Evolutionary conservation across 2,888 invertebrate species (phyloP).

Genomic region (Yponomeuta plumbellus): DNA sequence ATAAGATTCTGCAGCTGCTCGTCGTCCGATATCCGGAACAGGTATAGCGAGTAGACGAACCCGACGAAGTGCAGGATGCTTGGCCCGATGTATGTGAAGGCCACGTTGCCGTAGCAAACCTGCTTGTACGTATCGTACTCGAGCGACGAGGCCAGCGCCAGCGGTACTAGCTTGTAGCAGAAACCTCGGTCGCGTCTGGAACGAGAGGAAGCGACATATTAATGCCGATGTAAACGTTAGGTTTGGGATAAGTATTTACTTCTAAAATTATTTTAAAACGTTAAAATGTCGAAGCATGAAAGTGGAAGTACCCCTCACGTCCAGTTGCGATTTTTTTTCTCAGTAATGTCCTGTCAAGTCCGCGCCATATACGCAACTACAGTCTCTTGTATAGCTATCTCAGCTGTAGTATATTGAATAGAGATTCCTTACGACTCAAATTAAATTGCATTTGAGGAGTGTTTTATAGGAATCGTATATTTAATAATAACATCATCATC

Average conservation of each 20-base stretch:
- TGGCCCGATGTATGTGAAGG: conserved; percentile 85
- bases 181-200: conserved; percentile 83
- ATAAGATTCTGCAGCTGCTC: conserved; percentile 89
- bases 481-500: no score
- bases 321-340: no score
- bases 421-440: no score
- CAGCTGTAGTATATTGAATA: no score
- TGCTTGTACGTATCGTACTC: conserved; percentile 73
- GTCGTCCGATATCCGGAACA: conserved; percentile 86
- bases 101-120: conserved; percentile 82
- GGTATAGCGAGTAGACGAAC: conserved; percentile 83
- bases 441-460: no score
- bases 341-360: no score
- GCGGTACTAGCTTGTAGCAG: conserved; percentile 75
- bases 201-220: conserved; percentile 22
- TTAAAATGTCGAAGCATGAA: no score
- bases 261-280: not conserved
- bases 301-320: no score
- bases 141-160: conserved; percentile 55
- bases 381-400: no score
- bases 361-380: no score
- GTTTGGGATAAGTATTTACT: not conserved
- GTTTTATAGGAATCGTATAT: no score
- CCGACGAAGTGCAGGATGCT: conserved; percentile 83
- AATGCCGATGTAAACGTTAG: not conserved